These are phyloP conservation scores for Seira sanloemensis DNA, from an alignment of 2,888 invertebrate species.

Conservation along the genomic window DNA sequence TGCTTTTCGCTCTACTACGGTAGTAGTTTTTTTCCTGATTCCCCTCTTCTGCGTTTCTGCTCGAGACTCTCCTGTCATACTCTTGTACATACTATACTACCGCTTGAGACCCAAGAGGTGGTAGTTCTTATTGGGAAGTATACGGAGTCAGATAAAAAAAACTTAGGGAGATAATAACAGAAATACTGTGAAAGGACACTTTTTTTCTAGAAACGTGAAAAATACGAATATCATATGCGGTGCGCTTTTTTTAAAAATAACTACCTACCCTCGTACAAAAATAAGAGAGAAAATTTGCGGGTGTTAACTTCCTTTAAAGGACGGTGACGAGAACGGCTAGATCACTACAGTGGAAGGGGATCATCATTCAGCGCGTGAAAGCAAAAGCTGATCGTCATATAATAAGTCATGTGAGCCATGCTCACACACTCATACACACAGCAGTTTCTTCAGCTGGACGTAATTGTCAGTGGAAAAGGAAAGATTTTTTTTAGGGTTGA, in stretches of 20 bases:
- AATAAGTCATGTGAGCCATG: too few relatives aligned
- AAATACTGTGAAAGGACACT: too few relatives aligned
- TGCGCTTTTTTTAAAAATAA: not conserved
- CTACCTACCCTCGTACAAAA: not conserved
- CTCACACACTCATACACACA: too few relatives aligned
- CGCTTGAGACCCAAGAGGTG: not conserved
- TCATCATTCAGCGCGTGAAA: too few relatives aligned
- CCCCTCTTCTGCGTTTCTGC: not conserved
- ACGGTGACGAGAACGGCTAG: not conserved
- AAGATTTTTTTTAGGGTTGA: too few relatives aligned
- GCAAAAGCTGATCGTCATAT: too few relatives aligned
- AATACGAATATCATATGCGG: not conserved
- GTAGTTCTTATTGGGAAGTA: conserved; percentile 9
- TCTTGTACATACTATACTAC: not conserved
- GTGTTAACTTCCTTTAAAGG: not conserved
- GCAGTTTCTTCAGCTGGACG: too few relatives aligned
- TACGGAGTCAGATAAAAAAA: not conserved
- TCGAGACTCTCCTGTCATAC: not conserved
- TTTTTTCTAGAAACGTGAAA: not conserved
- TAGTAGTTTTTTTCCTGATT: not conserved
- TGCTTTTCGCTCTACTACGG: too few relatives aligned
- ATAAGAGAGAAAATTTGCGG: not conserved
- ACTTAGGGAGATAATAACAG: too few relatives aligned
- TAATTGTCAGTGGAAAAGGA: too few relatives aligned
- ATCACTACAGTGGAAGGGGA: too few relatives aligned